Evolutionary conservation across 1,140 invertebrate species (phyloP).

Genomic region (Bombus huntii): DNA sequence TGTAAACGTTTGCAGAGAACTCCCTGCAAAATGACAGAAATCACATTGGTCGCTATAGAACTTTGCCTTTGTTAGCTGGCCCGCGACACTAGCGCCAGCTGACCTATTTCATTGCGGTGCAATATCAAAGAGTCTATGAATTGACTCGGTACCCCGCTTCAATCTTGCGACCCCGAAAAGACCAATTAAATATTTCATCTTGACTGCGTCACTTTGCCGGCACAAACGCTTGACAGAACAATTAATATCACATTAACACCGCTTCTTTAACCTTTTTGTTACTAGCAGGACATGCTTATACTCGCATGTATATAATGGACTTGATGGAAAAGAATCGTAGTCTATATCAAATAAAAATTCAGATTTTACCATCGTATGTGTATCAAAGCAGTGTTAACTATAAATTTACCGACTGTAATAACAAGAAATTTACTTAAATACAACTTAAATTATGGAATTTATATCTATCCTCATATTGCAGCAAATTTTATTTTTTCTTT

Average conservation of each 20-base stretch:
- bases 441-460: too few relatives aligned
- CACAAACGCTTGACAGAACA: background rate
- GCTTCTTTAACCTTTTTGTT: background rate
- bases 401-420: too few relatives aligned
- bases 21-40: slow-evolving; percentile 63
- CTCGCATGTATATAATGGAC: too few relatives aligned
- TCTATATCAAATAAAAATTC: too few relatives aligned
- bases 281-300: background rate
- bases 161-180: slow-evolving; percentile 52
- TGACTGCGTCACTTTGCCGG: background rate
- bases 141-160: slow-evolving; percentile 55
- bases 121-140: slow-evolving; percentile 66
- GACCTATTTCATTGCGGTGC: slow-evolving; percentile 73
- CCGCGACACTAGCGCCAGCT: slow-evolving; percentile 63
- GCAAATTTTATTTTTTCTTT: background rate
- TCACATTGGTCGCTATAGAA: slow-evolving; percentile 63
- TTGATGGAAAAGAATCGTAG: background rate
- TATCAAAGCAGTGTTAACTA: too few relatives aligned
- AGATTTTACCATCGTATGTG: too few relatives aligned
- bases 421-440: too few relatives aligned
- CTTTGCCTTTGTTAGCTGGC: slow-evolving; percentile 65
- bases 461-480: too few relatives aligned
- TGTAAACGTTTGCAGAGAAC: slow-evolving; percentile 33
- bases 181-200: slow-evolving; percentile 70
- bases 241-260: slow-evolving; percentile 2